phyloP scores from a whole-genome alignment of 2,797 vertebrate genomes.

The Harpagifer antarcticus region DNA sequence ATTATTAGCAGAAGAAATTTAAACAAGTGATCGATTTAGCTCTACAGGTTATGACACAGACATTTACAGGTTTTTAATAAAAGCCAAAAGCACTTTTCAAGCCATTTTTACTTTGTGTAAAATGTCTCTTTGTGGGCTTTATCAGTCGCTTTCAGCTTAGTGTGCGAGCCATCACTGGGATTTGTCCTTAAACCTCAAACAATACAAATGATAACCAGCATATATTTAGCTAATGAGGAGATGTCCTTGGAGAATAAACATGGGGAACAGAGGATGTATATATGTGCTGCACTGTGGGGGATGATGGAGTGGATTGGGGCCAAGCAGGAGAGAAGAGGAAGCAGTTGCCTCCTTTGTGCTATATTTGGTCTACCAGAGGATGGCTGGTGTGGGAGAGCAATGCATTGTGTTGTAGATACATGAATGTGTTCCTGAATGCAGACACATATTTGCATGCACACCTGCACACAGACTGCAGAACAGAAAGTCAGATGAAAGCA shows the following conservation, averaged over 20 bases:
- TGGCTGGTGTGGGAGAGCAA: constrained; percentile 79
- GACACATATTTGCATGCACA: constrained; percentile 57
- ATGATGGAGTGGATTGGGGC: constrained; percentile 75
- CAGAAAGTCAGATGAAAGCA: constrained; percentile 35
- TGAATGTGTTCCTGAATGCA: constrained; percentile 52
- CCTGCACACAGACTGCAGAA: constrained; percentile 51
- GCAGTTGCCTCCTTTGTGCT: constrained; percentile 82
- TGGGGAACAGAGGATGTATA: constrained; percentile 72
- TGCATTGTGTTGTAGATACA: constrained; percentile 68
- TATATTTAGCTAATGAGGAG: constrained; percentile 80
- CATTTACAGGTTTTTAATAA: constrained; percentile 18
- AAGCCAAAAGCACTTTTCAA: constrained; percentile 1
- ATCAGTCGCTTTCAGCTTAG: constrained; percentile 36
- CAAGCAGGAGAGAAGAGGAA: constrained; percentile 79
- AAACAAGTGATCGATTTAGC: background rate
- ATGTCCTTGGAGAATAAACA: constrained; percentile 75
- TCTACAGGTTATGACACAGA: background rate
- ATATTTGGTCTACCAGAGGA: constrained; percentile 84
- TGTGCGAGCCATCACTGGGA: constrained; percentile 44
- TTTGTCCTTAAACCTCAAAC: constrained; percentile 64
- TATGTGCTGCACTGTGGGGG: constrained; percentile 76
- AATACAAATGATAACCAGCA: constrained; percentile 73
- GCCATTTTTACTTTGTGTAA: constrained; percentile 17
- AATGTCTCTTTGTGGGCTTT: constrained; percentile 34
- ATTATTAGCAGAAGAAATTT: background rate